Percentiles rank a stretch among this genome's conserved stretches.
Conservation (phyloP, 2,113 vertebrate species). For the Hydropotes inermis region DNA sequence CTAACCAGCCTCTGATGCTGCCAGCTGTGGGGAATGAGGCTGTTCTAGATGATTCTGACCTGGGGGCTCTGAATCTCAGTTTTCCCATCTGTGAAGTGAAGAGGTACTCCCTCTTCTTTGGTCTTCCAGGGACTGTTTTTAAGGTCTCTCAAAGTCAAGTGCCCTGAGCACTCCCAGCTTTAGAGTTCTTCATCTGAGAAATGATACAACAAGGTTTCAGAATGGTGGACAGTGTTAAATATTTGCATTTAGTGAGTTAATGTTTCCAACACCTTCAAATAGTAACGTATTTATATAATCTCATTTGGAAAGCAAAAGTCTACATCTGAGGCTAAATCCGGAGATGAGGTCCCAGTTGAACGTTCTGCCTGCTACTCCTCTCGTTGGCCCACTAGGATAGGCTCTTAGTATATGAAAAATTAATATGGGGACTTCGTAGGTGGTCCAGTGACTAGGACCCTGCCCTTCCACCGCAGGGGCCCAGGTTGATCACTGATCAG, state of each 20-base stretch:
- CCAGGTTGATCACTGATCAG: neutral
- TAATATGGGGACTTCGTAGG: neutral
- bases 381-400: neutral
- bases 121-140: neutral
- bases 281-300: neutral
- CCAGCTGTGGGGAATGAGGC: neutral
- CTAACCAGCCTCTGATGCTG: neutral
- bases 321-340: neutral
- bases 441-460: neutral
- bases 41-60: neutral
- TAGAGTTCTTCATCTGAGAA: neutral
- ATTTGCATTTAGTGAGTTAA: neutral
- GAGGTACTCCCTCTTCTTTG: neutral
- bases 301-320: neutral
- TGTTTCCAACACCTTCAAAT: neutral
- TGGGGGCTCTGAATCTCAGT: neutral
- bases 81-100: neutral
- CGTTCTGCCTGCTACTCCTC: neutral
- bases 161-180: neutral
- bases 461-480: neutral
- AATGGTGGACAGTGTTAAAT: neutral
- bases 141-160: neutral
- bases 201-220: neutral
- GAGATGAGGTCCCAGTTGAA: neutral
- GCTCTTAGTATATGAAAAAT: neutral